A percentile compares a stretch with the other conserved stretches of the same genome.
phyloP scores from a whole-genome alignment of 2,113 vertebrate species.

The Brachionichthys hirsutus region DNA sequence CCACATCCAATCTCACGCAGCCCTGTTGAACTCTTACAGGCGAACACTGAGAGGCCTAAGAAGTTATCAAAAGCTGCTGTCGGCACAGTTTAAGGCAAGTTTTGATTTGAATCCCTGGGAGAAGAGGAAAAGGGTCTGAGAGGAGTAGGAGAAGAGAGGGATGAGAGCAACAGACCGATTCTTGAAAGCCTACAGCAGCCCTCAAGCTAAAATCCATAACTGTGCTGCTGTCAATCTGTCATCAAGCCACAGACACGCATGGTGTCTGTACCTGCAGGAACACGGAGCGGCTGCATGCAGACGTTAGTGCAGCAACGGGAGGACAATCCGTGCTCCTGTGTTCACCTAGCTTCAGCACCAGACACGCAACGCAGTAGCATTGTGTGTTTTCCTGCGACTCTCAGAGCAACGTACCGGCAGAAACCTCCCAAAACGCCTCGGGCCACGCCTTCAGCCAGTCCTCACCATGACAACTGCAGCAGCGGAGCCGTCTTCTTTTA shows the following conservation, averaged over 20 bases:
- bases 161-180: constrained; percentile 67
- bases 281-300: no score
- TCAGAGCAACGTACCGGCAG: constrained; percentile 29
- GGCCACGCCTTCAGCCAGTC: constrained; percentile 61
- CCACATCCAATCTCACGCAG: constrained; percentile 24
- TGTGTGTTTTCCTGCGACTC: constrained; percentile 36
- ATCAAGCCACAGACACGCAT: constrained; percentile 29
- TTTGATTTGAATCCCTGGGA: constrained; percentile 50
- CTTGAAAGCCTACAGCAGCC: constrained; percentile 68
- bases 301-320: no score
- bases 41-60: constrained; percentile 31
- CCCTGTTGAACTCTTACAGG: constrained; percentile 47
- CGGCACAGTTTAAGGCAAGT: constrained; percentile 42
- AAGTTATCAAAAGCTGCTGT: constrained; percentile 37
- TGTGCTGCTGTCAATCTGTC: constrained; percentile 58
- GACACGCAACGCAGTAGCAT: no score
- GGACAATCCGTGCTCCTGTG: no score
- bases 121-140: constrained; percentile 35
- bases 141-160: constrained; percentile 37
- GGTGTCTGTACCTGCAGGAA: no score
- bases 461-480: constrained; percentile 52
- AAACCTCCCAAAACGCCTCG: constrained; percentile 41
- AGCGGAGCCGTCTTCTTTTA: constrained; percentile 22
- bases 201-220: constrained; percentile 73
- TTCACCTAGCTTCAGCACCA: no score